Evolutionary conservation across 2,797 vertebrate species (phyloP).

Genomic region (Heliangelus exortis): DNA sequence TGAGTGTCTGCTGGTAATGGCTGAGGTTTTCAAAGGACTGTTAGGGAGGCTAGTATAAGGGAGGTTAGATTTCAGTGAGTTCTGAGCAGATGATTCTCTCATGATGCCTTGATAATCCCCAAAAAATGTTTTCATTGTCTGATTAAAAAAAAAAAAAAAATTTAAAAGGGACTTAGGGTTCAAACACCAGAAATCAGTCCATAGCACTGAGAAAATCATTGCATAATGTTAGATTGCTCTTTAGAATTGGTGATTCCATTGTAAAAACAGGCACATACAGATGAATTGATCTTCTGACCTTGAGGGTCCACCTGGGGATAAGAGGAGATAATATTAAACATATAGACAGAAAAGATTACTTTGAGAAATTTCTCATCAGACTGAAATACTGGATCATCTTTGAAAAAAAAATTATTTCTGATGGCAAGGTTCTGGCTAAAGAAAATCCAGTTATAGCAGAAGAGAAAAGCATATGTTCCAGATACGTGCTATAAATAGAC

Average conservation of each 20-base stretch:
- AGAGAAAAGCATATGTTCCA: slow-evolving; percentile 65
- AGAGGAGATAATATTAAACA: background rate
- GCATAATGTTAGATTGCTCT: background rate
- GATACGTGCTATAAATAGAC: slow-evolving; percentile 65
- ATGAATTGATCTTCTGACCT: background rate
- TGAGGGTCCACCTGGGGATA: background rate
- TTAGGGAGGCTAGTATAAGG: background rate
- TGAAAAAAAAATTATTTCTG: background rate
- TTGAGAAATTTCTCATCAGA: slow-evolving; percentile 14
- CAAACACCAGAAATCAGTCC: background rate
- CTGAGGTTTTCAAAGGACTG: background rate
- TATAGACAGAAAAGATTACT: background rate
- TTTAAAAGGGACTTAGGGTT: background rate
- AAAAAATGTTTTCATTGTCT: background rate
- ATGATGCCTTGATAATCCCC: background rate
- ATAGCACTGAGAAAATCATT: background rate
- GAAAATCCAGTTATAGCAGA: slow-evolving; percentile 40
- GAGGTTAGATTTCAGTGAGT: background rate
- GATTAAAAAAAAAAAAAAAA: too few species aligned
- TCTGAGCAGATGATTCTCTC: background rate
- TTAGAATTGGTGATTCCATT: background rate
- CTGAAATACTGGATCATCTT: slow-evolving; percentile 1
- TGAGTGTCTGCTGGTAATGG: background rate
- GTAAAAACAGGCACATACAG: background rate
- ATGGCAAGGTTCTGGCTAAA: slow-evolving; percentile 13